A percentile compares a stretch with the other conserved stretches of the same genome.
phyloP scores from a whole-genome alignment of 2,888 invertebrate genomes.

The Noctua janthina region DNA sequence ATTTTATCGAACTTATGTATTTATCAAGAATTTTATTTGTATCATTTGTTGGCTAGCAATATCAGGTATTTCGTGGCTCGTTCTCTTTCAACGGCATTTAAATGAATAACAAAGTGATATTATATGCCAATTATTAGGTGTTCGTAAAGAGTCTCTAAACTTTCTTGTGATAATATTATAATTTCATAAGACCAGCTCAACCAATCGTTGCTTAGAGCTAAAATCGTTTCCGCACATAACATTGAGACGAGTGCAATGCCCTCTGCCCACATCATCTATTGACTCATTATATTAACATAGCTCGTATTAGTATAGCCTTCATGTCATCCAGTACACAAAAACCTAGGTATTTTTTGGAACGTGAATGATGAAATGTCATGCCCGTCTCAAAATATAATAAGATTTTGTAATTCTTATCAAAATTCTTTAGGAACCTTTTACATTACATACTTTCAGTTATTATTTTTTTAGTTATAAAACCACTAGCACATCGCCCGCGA shows the following conservation, averaged over 20 bases:
- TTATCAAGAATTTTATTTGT: too few species aligned
- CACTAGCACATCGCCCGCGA: too few species aligned
- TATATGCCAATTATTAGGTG: too few species aligned
- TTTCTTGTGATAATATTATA: background rate
- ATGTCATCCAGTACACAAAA: slow-evolving; percentile 20
- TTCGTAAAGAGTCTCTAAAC: background rate
- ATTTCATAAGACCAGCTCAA: background rate
- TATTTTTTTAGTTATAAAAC: background rate
- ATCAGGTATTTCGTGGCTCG: too few species aligned
- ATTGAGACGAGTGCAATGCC: slow-evolving; percentile 38
- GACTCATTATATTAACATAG: slow-evolving; percentile 57
- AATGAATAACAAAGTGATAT: too few species aligned
- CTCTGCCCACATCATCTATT: slow-evolving; percentile 48
- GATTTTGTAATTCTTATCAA: slow-evolving; percentile 10
- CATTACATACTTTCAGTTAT: background rate
- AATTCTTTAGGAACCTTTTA: background rate
- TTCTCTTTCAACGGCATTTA: too few species aligned
- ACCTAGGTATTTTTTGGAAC: background rate
- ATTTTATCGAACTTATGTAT: too few species aligned
- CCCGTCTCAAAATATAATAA: background rate
- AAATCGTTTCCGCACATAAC: background rate
- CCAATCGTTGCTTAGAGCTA: background rate
- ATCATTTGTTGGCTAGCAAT: too few species aligned
- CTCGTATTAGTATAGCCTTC: slow-evolving; percentile 31
- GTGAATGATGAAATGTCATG: background rate